Conservation (phyloP, 2,888 invertebrate species). For the Ormia ochracea region DNA sequence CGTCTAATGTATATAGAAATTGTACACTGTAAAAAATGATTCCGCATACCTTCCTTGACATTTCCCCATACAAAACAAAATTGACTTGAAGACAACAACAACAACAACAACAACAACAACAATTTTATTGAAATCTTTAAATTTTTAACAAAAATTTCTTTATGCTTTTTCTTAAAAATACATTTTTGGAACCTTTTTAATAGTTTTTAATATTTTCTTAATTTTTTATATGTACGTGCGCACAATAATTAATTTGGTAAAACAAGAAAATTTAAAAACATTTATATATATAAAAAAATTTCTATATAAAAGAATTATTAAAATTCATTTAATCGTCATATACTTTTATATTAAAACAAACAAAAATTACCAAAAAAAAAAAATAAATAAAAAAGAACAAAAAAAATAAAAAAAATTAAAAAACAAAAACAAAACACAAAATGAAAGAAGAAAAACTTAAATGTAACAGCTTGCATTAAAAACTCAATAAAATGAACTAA, state of each 20-base stretch:
- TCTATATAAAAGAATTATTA: conserved; percentile 27
- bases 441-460: conserved; percentile 44
- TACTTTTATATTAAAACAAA: conserved; percentile 58
- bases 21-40: conserved; percentile 59
- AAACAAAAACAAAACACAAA: conserved; percentile 5
- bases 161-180: conserved; percentile 16
- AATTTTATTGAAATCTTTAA: background rate
- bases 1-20: conserved; percentile 45
- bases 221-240: conserved; percentile 54
- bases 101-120: conserved; percentile 16
- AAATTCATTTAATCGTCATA: conserved; percentile 60
- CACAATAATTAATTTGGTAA: conserved; percentile 59
- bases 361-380: too few relatives aligned
- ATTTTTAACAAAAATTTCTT: background rate
- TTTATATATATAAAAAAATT: conserved; percentile 17
- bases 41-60: conserved; percentile 29
- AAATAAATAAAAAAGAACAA: background rate
- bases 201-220: background rate
- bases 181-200: background rate
- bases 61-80: conserved; percentile 15
- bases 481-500: conserved; percentile 58
- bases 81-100: background rate
- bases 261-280: conserved; percentile 13
- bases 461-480: conserved; percentile 62
- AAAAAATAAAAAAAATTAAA: conserved; percentile 19